phyloP scores from a whole-genome alignment of 1,140 invertebrate species.

The Triops longicaudatus region DNA sequence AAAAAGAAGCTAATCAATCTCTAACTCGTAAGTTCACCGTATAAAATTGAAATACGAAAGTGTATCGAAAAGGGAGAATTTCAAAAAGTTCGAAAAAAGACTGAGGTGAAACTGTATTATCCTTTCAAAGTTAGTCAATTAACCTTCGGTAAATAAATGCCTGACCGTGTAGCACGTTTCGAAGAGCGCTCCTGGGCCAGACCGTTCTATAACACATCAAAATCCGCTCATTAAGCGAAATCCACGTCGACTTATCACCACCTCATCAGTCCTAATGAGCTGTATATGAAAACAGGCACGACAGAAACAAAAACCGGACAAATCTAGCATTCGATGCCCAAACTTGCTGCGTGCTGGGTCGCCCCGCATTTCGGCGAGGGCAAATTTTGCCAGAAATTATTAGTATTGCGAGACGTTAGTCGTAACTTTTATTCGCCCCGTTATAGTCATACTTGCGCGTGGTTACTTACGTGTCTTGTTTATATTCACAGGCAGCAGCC shows the following conservation, averaged over 20 bases:
- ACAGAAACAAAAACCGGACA: neutral
- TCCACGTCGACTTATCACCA: neutral
- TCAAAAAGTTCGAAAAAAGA: neutral
- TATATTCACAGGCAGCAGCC: neutral
- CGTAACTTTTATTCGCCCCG: no score
- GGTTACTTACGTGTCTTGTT: no score
- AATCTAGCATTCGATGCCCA: neutral
- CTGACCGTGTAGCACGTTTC: neutral
- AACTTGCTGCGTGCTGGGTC: neutral
- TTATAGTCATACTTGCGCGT: no score
- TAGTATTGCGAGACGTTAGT: no score
- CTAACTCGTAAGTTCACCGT: no score
- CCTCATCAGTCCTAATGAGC: conserved; percentile 11
- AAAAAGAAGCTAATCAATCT: no score
- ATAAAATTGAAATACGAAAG: no score
- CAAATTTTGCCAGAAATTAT: neutral
- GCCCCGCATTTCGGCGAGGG: neutral
- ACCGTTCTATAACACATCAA: neutral
- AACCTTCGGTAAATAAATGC: neutral
- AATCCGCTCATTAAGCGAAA: neutral
- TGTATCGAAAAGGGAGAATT: no score
- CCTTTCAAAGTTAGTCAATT: neutral
- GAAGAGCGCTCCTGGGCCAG: neutral
- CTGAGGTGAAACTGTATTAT: neutral
- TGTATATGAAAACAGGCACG: conserved; percentile 14